A percentile compares a stretch with the other conserved stretches of the same genome.
phyloP scores from a whole-genome alignment of 2,797 vertebrate species.

The Anas georgica region DNA sequence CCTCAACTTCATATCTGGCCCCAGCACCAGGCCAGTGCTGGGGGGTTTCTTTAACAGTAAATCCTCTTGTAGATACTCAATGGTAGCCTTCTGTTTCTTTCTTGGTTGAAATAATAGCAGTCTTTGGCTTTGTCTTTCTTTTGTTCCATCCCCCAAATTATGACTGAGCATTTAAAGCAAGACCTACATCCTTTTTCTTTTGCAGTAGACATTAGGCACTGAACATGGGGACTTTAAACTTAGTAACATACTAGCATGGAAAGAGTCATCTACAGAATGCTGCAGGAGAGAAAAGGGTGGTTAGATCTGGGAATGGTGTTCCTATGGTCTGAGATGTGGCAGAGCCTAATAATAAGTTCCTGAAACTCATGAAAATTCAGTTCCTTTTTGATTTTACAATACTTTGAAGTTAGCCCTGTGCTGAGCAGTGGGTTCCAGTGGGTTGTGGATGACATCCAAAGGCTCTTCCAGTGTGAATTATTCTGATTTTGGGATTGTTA shows the following conservation, averaged over 20 bases:
- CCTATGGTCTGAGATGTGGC: background rate
- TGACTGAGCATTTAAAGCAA: background rate
- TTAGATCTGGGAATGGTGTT: background rate
- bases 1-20: background rate
- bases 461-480: background rate
- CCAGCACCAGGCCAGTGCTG: background rate
- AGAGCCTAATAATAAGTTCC: background rate
- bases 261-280: background rate
- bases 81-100: background rate
- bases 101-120: background rate
- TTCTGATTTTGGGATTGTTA: background rate
- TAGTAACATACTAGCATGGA: background rate
- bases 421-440: background rate
- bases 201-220: background rate
- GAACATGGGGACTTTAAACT: background rate
- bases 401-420: background rate
- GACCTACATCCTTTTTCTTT: rapidly evolving
- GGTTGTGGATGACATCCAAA: background rate
- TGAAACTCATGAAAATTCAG: slow-evolving; percentile 18
- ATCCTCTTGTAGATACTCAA: background rate
- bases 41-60: background rate
- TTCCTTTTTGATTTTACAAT: background rate
- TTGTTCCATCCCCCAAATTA: background rate
- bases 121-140: background rate
- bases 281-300: background rate